These are phyloP conservation scores for Sparidentex hasta DNA, from an alignment of 2,797 vertebrate genomes.

Conservation along the genomic window DNA sequence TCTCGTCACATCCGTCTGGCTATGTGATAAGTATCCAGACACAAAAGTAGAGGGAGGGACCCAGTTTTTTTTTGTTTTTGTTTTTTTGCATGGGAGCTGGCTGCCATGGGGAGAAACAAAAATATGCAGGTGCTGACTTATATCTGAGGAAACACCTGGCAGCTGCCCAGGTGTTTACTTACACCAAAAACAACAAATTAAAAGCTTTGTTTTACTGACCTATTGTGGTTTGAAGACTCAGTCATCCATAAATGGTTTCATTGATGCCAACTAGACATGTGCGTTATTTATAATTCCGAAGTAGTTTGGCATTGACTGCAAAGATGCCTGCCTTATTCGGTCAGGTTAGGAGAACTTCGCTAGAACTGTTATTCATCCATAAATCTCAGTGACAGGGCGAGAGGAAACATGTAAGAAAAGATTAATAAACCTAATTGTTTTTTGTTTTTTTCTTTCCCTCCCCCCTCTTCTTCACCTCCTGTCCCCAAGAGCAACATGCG, in stretches of 20 bases:
- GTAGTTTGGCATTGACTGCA: not conserved
- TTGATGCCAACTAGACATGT: too few species aligned
- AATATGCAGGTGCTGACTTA: not conserved
- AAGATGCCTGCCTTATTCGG: not conserved
- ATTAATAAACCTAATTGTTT: not conserved
- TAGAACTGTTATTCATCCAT: not conserved
- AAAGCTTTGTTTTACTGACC: conserved; percentile 7
- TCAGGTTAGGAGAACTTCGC: not conserved
- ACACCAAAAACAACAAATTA: too few species aligned
- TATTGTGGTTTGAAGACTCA: not conserved
- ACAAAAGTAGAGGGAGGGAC: too few species aligned
- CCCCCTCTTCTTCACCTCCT: too few species aligned
- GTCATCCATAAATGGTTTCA: not conserved
- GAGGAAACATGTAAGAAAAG: not conserved
- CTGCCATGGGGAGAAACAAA: too few species aligned
- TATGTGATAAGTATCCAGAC: too few species aligned
- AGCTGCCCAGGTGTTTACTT: too few species aligned
- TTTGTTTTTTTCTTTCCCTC: not conserved
- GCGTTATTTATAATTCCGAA: not conserved
- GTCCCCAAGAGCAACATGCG: too few species aligned
- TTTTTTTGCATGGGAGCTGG: too few species aligned
- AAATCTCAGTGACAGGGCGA: not conserved
- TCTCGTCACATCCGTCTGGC: too few species aligned
- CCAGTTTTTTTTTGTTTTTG: too few species aligned
- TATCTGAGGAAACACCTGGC: too few species aligned